phyloP scores from a whole-genome alignment of 2,113 vertebrate genomes.

The Noturus placidus region DNA sequence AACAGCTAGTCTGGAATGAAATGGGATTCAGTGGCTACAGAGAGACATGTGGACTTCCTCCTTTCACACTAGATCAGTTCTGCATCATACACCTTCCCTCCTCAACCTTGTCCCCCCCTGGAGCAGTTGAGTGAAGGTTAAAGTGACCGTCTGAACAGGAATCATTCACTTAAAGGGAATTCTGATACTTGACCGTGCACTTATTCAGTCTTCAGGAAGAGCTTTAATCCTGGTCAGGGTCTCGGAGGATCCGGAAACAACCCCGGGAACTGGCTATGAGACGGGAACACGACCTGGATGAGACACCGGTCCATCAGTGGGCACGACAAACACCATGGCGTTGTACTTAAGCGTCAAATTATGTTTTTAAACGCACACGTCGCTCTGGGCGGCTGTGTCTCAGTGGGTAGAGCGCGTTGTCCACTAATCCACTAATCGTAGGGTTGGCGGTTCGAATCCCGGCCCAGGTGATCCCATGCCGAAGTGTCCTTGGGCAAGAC shows the following conservation, averaged over 20 bases:
- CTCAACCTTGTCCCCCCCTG: background rate
- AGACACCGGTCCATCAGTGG: background rate
- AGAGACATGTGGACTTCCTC: background rate
- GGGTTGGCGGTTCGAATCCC: no score
- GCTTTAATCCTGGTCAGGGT: background rate
- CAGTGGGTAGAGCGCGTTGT: no score
- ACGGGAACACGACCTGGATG: background rate
- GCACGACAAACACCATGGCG: background rate
- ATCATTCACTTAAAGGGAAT: background rate
- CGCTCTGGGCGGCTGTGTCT: no score
- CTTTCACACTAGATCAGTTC: background rate
- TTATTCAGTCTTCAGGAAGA: background rate
- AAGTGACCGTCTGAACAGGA: background rate
- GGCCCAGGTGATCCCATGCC: no score
- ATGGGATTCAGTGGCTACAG: background rate
- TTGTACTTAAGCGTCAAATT: background rate
- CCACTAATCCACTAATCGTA: no score
- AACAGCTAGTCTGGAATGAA: background rate
- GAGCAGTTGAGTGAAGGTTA: background rate
- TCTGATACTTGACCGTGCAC: background rate
- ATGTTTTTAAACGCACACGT: background rate
- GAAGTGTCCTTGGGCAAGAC: no score
- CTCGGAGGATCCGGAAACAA: background rate
- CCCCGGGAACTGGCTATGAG: background rate
- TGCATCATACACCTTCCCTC: background rate